These are phyloP conservation scores for Calcarius lapponicus DNA, from an alignment of 2,797 vertebrate genomes.

Conservation along the genomic window DNA sequence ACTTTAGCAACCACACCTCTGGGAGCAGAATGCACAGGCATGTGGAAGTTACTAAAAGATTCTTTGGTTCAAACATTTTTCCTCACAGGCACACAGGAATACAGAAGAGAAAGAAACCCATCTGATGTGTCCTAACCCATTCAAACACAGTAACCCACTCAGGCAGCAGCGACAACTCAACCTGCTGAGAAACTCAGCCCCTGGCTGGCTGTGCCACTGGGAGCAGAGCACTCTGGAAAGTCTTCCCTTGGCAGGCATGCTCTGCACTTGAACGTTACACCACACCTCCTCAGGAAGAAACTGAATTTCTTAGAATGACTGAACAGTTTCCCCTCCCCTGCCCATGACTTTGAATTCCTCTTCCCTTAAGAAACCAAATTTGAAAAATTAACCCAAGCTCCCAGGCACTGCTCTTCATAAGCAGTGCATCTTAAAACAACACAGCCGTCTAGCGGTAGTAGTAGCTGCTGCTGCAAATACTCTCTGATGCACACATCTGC, in stretches of 20 bases:
- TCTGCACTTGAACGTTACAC: neutral
- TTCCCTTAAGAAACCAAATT: conserved; percentile 8
- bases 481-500: neutral
- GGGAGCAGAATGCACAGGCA: neutral
- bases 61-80: neutral
- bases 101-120: neutral
- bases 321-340: neutral
- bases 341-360: neutral
- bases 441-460: neutral
- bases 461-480: neutral
- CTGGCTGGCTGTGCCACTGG: neutral
- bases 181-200: neutral
- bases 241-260: neutral
- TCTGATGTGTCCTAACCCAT: neutral
- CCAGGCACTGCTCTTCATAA: neutral
- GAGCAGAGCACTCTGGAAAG: neutral
- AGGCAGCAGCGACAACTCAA: neutral
- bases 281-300: neutral
- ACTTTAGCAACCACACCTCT: neutral
- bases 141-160: neutral
- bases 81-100: neutral
- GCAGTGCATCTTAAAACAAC: conserved; percentile 1
- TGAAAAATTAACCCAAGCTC: neutral
- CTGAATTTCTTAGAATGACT: neutral
- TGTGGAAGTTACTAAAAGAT: neutral